A percentile compares a stretch with the other conserved stretches of the same genome.
Conservation (phyloP, 2,888 invertebrate genomes). For the Rhodophaea formosa region DNA sequence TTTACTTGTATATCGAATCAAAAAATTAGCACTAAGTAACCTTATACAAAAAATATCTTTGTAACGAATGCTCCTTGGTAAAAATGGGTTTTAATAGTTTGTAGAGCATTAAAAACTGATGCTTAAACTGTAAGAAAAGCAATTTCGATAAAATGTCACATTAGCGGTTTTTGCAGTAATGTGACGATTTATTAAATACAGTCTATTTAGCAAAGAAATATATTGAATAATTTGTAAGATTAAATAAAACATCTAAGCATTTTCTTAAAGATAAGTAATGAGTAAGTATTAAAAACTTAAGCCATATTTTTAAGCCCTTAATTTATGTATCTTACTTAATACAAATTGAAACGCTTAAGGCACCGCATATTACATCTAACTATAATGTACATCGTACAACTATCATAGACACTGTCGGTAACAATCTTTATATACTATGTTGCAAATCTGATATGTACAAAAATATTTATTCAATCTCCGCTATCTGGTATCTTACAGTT, state of each 20-base stretch:
- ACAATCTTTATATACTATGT: slow-evolving; percentile 61
- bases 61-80: no score
- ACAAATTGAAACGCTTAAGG: slow-evolving; percentile 81
- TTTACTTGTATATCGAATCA: no score
- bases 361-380: slow-evolving; percentile 77
- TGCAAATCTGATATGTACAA: slow-evolving; percentile 80
- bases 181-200: neutral
- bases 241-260: neutral
- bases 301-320: slow-evolving; percentile 24
- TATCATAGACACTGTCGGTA: slow-evolving; percentile 73
- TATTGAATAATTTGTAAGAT: neutral
- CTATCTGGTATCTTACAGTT: slow-evolving; percentile 45
- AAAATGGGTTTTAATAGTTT: no score
- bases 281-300: neutral
- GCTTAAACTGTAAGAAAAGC: no score
- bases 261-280: neutral
- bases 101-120: no score
- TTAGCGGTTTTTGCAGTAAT: no score
- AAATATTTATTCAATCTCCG: slow-evolving; percentile 70
- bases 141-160: no score
- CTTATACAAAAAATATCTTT: no score
- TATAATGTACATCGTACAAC: slow-evolving; percentile 47
- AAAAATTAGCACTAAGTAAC: no score
- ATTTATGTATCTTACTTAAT: slow-evolving; percentile 60
- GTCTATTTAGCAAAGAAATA: neutral